Evolutionary conservation across 1,140 invertebrate genomes (phyloP).

Genomic region (Muscidifurax raptorellus): DNA sequence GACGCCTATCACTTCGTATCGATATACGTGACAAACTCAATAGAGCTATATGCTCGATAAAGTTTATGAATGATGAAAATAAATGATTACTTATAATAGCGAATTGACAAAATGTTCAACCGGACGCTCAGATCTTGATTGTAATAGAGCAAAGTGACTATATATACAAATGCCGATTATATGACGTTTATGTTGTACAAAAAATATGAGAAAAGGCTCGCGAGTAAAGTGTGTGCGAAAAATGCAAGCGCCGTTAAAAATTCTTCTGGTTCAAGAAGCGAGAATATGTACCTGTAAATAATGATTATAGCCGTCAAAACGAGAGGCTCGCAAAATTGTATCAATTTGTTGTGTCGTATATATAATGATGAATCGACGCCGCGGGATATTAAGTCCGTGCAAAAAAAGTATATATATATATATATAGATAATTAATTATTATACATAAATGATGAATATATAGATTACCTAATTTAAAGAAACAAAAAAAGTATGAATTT

Average conservation of each 20-base stretch:
- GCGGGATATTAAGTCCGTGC: constrained; percentile 9
- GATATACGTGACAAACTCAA: too few relatives aligned
- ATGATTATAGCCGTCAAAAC: constrained; percentile 53
- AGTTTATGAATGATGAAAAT: too few relatives aligned
- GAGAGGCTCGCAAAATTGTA: constrained; percentile 60
- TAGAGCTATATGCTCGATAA: too few relatives aligned
- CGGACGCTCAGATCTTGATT: neutral
- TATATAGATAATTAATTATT: constrained; percentile 47
- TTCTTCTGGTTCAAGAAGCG: constrained; percentile 56
- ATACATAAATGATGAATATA: constrained; percentile 12
- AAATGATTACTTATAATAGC: constrained; percentile 3
- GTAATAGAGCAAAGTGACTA: neutral
- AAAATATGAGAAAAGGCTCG: constrained; percentile 11
- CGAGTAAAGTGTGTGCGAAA: constrained; percentile 34
- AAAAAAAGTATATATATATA: constrained; percentile 57
- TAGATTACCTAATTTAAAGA: neutral
- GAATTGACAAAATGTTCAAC: neutral
- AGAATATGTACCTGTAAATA: constrained; percentile 54
- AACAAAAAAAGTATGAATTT: neutral
- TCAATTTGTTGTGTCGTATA: constrained; percentile 58
- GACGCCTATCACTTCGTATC: too few relatives aligned
- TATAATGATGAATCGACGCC: constrained; percentile 40
- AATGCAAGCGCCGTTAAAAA: constrained; percentile 43
- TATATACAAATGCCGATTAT: neutral
- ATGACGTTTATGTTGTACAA: neutral